Percentiles rank a stretch among this genome's conserved stretches.
These are phyloP conservation scores for Guaruba guarouba DNA, from an alignment of 2,113 vertebrate genomes.

Conservation along the genomic window DNA sequence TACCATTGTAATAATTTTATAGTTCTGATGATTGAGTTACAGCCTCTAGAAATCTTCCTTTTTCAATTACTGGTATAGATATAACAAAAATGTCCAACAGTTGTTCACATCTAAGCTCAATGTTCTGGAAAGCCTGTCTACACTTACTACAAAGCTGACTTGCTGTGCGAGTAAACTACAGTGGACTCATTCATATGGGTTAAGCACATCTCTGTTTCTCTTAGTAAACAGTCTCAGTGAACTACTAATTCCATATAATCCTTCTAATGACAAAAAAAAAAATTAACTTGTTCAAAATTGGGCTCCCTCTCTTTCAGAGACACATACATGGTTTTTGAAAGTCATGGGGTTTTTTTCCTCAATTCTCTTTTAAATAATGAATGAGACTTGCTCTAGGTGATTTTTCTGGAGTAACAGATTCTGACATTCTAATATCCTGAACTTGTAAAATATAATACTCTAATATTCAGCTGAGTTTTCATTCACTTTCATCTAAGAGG, in stretches of 20 bases:
- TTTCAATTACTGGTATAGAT: not conserved
- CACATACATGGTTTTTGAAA: not conserved
- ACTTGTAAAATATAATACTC: not conserved
- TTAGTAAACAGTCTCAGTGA: not conserved
- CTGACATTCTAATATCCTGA: not conserved
- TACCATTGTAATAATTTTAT: not conserved
- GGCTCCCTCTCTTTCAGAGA: not conserved
- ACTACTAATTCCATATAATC: not conserved
- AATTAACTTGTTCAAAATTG: not conserved
- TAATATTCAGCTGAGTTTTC: not conserved
- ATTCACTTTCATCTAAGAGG: not conserved
- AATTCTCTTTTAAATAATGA: not conserved
- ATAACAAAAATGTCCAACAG: not conserved
- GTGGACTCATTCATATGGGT: not conserved
- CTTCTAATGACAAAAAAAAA: not conserved
- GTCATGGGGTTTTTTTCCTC: rapidly evolving
- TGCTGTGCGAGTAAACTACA: not conserved
- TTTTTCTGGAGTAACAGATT: not conserved
- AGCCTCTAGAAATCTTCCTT: not conserved
- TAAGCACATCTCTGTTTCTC: not conserved
- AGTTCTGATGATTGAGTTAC: not conserved
- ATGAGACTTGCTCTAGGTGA: not conserved
- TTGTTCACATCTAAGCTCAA: not conserved
- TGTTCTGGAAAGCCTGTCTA: not conserved
- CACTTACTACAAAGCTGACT: not conserved